A percentile compares a stretch with the other conserved stretches of the same genome.
phyloP scores from a whole-genome alignment of 2,888 invertebrate species.

The Leucophenga montana region DNA sequence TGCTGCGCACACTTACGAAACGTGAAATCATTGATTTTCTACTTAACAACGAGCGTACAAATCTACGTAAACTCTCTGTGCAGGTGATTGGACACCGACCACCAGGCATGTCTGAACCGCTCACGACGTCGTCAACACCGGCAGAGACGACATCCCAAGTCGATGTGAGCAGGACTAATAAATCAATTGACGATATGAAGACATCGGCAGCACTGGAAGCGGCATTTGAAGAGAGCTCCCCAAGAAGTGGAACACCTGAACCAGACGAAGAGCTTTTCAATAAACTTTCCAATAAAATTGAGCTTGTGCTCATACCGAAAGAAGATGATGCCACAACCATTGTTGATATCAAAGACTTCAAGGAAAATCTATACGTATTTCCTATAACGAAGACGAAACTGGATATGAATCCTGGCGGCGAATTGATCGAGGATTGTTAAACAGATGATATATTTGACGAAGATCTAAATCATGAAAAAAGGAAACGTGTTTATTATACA shows the following conservation, averaged over 20 bases:
- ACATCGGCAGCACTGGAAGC: background rate
- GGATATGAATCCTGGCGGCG: background rate
- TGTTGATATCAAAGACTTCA: conserved; percentile 64
- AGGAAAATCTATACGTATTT: conserved; percentile 63
- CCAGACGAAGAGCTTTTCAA: conserved; percentile 53
- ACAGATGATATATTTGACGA: too few species aligned
- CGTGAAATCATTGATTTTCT: conserved; percentile 67
- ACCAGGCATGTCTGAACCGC: background rate
- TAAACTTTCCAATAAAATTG: conserved; percentile 58
- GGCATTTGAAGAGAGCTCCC: background rate
- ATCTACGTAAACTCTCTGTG: conserved; percentile 69
- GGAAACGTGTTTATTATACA: too few species aligned
- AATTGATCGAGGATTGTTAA: too few species aligned
- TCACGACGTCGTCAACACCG: conserved; percentile 19
- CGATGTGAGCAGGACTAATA: background rate
- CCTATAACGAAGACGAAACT: conserved; percentile 59
- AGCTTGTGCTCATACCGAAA: conserved; percentile 58
- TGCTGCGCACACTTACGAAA: conserved; percentile 61
- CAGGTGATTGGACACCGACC: conserved; percentile 66
- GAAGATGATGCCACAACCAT: conserved; percentile 64
- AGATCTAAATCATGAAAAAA: too few species aligned
- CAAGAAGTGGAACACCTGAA: conserved; percentile 34
- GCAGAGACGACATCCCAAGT: conserved; percentile 17
- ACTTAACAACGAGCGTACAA: conserved; percentile 62
- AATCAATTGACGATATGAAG: too few species aligned